phyloP scores from a whole-genome alignment of 2,888 invertebrate species.

The Phyto melanocephala region DNA sequence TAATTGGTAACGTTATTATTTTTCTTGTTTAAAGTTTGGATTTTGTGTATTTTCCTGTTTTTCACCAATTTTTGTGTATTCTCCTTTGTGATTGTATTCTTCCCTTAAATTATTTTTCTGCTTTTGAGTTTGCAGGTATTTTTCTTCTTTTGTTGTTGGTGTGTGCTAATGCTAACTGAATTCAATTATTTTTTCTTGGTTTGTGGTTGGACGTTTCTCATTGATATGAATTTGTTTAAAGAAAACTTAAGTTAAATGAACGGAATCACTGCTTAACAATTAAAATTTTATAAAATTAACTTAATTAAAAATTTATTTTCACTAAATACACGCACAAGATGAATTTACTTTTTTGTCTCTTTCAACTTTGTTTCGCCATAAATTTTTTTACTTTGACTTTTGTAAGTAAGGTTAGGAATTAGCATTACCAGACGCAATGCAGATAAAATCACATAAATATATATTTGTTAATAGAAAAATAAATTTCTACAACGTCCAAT shows the following conservation, averaged over 20 bases:
- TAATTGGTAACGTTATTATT: slow-evolving; percentile 33
- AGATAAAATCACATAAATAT: background rate
- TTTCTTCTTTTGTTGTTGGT: slow-evolving; percentile 54
- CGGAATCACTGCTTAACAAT: slow-evolving; percentile 66
- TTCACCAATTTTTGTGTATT: slow-evolving; percentile 64
- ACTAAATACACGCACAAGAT: slow-evolving; percentile 64
- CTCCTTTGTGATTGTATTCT: slow-evolving; percentile 55
- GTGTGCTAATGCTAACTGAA: slow-evolving; percentile 60
- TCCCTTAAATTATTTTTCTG: slow-evolving; percentile 52
- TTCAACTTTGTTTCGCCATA: slow-evolving; percentile 58
- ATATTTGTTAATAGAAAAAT: no score
- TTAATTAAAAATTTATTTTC: slow-evolving; percentile 60
- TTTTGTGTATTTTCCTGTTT: slow-evolving; percentile 60
- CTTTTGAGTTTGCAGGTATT: slow-evolving; percentile 65
- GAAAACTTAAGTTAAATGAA: slow-evolving; percentile 66
- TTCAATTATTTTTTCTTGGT: slow-evolving; percentile 35
- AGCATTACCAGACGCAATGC: slow-evolving; percentile 7
- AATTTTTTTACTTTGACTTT: slow-evolving; percentile 62
- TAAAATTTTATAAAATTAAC: slow-evolving; percentile 58
- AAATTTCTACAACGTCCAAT: no score
- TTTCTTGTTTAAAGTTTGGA: no score
- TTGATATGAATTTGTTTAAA: slow-evolving; percentile 67
- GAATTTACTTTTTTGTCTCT: slow-evolving; percentile 59
- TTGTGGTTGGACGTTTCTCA: slow-evolving; percentile 67
- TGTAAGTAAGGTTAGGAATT: slow-evolving; percentile 53